Conservation (phyloP, 1,140 invertebrate genomes). For the Tetramorium simillimum region DNA sequence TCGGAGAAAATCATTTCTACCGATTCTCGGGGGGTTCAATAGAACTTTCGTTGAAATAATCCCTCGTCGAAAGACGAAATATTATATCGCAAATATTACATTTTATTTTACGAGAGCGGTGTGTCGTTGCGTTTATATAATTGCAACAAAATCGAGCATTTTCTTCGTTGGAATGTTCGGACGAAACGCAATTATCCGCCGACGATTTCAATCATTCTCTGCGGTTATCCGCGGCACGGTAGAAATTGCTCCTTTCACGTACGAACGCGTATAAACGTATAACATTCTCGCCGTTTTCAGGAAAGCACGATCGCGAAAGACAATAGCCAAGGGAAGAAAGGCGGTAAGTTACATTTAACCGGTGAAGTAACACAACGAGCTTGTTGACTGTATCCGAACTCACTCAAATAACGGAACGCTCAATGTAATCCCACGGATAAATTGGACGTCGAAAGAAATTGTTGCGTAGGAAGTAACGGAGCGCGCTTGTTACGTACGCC, state of each 20-base stretch:
- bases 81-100: background rate
- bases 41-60: background rate
- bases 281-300: background rate
- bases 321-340: background rate
- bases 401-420: slow-evolving; percentile 14
- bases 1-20: background rate
- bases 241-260: background rate
- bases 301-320: background rate
- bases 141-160: background rate
- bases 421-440: slow-evolving; percentile 2
- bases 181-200: background rate
- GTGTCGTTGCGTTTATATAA: background rate
- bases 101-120: background rate
- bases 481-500: slow-evolving; percentile 1
- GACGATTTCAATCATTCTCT: slow-evolving; percentile 34
- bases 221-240: background rate
- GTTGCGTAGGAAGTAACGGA: slow-evolving; percentile 14
- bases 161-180: background rate
- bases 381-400: background rate
- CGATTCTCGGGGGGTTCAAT: background rate
- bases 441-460: slow-evolving; percentile 15
- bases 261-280: background rate
- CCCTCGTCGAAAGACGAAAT: background rate
- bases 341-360: background rate
- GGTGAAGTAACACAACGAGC: background rate